A percentile compares a stretch with the other conserved stretches of the same genome.
Conservation (phyloP, 2,113 vertebrate species). For the Periophthalmodon schlosseri region DNA sequence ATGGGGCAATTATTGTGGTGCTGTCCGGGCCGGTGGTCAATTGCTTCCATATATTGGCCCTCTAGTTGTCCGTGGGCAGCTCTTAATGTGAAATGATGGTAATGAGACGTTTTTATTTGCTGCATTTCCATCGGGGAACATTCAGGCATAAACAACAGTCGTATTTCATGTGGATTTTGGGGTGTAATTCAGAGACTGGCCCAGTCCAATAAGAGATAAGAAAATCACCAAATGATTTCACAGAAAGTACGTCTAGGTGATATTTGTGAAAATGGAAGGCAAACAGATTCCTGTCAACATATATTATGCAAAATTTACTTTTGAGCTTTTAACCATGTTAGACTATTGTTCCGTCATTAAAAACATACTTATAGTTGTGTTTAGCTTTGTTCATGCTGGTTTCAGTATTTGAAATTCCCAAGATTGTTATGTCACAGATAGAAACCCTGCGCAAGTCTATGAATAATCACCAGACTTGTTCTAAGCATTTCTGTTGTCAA, state of each 20-base stretch:
- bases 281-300: slow-evolving; percentile 11
- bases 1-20: slow-evolving; percentile 32
- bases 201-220: background rate
- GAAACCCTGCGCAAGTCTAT: too few species aligned
- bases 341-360: too few species aligned
- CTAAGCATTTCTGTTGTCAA: too few species aligned
- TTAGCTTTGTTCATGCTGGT: too few species aligned
- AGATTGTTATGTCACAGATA: too few species aligned
- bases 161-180: background rate
- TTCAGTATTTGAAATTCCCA: background rate
- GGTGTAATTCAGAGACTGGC: background rate
- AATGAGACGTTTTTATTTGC: slow-evolving; percentile 12
- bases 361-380: too few species aligned
- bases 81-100: slow-evolving; percentile 24
- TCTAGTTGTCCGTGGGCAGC: background rate
- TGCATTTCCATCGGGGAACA: background rate
- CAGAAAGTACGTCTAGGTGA: slow-evolving; percentile 19
- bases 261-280: slow-evolving; percentile 13
- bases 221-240: background rate
- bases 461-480: too few species aligned
- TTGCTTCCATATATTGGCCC: slow-evolving; percentile 7
- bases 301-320: slow-evolving; percentile 43
- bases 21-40: slow-evolving; percentile 27
- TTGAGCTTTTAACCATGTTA: background rate
- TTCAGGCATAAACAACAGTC: background rate